phyloP scores from a whole-genome alignment of 2,797 vertebrate species.

The Tenualosa thibaudeaui region DNA sequence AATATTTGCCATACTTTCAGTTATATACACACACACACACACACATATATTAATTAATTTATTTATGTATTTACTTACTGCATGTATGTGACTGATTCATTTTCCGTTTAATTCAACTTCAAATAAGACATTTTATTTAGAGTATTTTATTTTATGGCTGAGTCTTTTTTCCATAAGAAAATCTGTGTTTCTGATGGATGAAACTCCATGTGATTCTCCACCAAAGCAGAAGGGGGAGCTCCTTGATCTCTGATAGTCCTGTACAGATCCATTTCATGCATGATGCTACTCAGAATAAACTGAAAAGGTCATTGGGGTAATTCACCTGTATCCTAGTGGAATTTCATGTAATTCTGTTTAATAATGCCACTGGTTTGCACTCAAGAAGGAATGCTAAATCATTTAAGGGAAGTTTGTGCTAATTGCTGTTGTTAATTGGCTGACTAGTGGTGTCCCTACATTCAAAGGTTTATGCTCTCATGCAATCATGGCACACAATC shows the following conservation, averaged over 20 bases:
- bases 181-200: neutral
- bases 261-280: neutral
- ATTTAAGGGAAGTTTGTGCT: neutral
- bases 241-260: slow-evolving; percentile 31
- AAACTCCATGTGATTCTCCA: slow-evolving; percentile 23
- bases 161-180: neutral
- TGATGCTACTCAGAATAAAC: neutral
- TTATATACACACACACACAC: neutral
- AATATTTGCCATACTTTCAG: neutral
- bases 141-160: neutral
- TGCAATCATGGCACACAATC: neutral
- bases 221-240: slow-evolving; percentile 62
- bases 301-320: neutral
- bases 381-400: neutral
- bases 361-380: neutral
- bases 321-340: neutral
- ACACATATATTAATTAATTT: too few relatives aligned
- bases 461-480: neutral
- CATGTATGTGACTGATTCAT: neutral
- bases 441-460: neutral
- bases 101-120: neutral
- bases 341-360: neutral
- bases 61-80: too few relatives aligned
- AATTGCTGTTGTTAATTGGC: slow-evolving; percentile 4
- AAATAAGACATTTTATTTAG: neutral